Conservation (phyloP, 2,113 vertebrate species). For the Tragelaphus buxtoni region DNA sequence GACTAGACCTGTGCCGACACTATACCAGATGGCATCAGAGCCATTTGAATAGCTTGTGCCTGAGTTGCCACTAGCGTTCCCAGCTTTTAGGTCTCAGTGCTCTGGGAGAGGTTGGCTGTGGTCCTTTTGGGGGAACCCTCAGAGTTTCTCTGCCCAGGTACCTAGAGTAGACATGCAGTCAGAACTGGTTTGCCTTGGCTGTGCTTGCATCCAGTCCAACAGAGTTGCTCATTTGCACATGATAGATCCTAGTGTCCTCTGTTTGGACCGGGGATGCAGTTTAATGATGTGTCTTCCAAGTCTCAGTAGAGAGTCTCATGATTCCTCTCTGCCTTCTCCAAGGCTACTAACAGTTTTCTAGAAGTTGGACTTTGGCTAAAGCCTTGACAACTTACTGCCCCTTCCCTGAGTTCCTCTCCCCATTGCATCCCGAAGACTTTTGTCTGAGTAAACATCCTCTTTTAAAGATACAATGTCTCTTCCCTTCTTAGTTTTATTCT, state of each 20-base stretch:
- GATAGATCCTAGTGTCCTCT: background rate
- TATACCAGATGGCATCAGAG: background rate
- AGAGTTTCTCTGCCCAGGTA: background rate
- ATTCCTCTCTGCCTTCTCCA: background rate
- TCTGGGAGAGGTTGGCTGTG: background rate
- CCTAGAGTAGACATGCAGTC: background rate
- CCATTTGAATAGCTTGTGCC: background rate
- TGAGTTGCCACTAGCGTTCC: background rate
- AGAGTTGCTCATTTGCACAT: background rate
- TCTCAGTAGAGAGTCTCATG: background rate
- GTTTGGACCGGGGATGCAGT: background rate
- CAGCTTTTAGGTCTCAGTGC: background rate
- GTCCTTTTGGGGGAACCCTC: rapidly evolving
- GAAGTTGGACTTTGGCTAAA: background rate
- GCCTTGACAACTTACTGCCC: background rate
- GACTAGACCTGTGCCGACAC: background rate
- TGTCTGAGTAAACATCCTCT: background rate
- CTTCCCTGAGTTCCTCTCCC: background rate
- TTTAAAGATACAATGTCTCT: background rate
- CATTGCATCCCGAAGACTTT: background rate
- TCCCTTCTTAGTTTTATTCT: background rate
- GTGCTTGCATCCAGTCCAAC: background rate
- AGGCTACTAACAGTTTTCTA: background rate
- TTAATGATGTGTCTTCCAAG: background rate
- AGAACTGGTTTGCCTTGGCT: background rate